Evolutionary conservation across 2,888 invertebrate genomes (phyloP).

Genomic region (Tenthredo scrophulariae): DNA sequence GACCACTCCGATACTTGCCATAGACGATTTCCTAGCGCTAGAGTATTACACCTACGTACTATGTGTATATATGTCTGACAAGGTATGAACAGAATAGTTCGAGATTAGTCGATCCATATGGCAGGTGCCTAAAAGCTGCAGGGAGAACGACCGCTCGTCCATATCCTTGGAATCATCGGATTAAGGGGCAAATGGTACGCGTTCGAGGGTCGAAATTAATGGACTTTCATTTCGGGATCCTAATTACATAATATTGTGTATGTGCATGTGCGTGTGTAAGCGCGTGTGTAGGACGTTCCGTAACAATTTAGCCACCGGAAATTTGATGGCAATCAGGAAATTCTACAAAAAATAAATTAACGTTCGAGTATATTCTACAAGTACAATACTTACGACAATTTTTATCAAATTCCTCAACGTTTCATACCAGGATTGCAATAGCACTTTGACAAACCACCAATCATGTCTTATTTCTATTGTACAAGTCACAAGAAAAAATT

Average conservation of each 20-base stretch:
- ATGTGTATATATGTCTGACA: neutral
- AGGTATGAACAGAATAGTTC: slow-evolving; percentile 18
- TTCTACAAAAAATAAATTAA: neutral
- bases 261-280: neutral
- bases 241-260: slow-evolving; percentile 3
- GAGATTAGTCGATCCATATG: slow-evolving; percentile 12
- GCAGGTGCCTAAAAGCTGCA: slow-evolving; percentile 11
- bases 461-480: no score
- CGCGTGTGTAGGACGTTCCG: neutral
- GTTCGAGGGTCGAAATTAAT: slow-evolving; percentile 3
- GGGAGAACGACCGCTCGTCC: neutral
- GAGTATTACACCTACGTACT: neutral
- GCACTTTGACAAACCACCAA: no score
- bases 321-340: neutral
- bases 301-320: neutral
- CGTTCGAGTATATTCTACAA: neutral
- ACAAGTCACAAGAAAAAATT: neutral
- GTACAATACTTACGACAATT: neutral
- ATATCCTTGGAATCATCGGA: slow-evolving; percentile 33
- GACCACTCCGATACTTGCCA: neutral
- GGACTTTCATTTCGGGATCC: slow-evolving; percentile 7
- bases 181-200: slow-evolving; percentile 6
- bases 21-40: neutral
- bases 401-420: neutral
- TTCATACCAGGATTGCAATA: no score